Evolutionary conservation across 92 coral and sea anemone genomes (phyloP), one percentile per base, ranked within the genome.

Genomic region (Epizoanthus rinbou): DNA sequence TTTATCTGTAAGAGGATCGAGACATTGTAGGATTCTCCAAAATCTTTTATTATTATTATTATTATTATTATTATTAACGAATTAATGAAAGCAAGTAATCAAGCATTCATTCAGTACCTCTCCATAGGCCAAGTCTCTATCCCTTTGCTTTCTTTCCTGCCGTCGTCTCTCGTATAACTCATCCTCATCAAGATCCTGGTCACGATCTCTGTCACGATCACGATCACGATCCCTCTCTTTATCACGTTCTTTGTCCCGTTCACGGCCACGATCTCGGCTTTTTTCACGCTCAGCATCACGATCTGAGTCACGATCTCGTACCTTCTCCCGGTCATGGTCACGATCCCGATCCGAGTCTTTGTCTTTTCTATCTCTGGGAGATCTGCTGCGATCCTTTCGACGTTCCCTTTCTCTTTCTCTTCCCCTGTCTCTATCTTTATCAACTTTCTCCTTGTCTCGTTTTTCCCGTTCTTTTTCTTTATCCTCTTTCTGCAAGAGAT

Each of bases 121-220:
- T 43, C 89, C 94, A 63, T 89, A 96, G 21, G 99, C 93, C 25
- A 81, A 86, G 75, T 94, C 97, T 56, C 95, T 84, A 86, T 94
- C 99, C 5, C 97, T 86, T 41, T 86, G 90, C 82, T 86, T 90
- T 31, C 99, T 89, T 67, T 96, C 99, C 13, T 88, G 96, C 64
- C 95, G 90, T 64, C 99, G 57, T 56, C 91, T 90, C 88, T 96
- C 99, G 28, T 85, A 81, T 83, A 86, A 81, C 37, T 96, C 99
- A 67, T 87, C 90, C 64, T 96, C 99, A 83, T 96, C 99, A 50
- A 89, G 88, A 22, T 95, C 98, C 50, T 95, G 87, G 13, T 88
- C 92, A 23, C 86, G 87, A 80, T 84, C 91, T 68, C 88, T 65
- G 24, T 88, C 91, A 37, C 90, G 91, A 23, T 85, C 91, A 33